phyloP scores from a whole-genome alignment of 2,113 vertebrate species.

The Apteryx mantelli region DNA sequence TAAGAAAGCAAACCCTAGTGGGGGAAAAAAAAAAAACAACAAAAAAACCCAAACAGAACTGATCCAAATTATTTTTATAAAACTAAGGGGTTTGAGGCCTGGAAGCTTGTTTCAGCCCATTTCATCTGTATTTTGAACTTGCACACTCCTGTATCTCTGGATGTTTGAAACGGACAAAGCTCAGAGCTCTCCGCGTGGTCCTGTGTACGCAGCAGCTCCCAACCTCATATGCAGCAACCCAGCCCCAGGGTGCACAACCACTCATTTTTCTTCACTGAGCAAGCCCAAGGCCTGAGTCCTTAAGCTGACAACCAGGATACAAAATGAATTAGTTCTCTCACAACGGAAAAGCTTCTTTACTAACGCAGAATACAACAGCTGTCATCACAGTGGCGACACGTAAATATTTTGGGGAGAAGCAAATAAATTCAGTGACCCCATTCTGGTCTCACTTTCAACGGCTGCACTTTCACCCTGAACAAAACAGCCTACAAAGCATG shows the following conservation, averaged over 20 bases:
- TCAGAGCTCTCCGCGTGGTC: not conserved
- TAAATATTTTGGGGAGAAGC: not conserved
- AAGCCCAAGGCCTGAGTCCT: not conserved
- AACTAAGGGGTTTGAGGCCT: not conserved
- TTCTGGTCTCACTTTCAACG: not conserved
- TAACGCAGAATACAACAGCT: not conserved
- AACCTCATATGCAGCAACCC: not conserved
- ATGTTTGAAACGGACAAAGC: not conserved
- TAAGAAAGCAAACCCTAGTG: not conserved
- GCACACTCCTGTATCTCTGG: not conserved
- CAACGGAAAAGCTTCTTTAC: not conserved
- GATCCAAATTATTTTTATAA: not conserved
- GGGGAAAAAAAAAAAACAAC: not conserved
- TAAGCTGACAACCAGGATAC: not conserved
- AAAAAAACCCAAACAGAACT: not conserved
- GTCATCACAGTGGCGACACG: not conserved
- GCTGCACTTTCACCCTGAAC: not conserved
- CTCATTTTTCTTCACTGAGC: not conserved
- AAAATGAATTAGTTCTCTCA: not conserved
- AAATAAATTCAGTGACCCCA: not conserved
- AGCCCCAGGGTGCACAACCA: not conserved
- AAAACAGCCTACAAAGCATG: not conserved
- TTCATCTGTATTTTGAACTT: not conserved
- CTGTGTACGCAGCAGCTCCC: not conserved
- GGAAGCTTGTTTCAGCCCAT: not conserved